phyloP scores from a whole-genome alignment of 2,113 vertebrate species.

The Potamarius usumacintae region DNA sequence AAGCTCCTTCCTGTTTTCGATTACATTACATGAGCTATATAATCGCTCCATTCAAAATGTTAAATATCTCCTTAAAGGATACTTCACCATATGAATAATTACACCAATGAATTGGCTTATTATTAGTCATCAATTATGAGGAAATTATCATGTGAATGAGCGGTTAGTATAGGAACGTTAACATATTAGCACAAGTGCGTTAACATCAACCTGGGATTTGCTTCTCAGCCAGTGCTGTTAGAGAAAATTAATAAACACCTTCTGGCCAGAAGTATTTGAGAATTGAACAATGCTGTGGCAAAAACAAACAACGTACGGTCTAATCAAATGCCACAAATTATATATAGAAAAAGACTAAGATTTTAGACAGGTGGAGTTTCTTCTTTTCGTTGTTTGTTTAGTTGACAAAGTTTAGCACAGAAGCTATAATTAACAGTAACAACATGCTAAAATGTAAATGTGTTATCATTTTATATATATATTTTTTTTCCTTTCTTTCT shows the following conservation, averaged over 20 bases:
- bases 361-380: too few species aligned
- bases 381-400: too few species aligned
- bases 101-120: neutral
- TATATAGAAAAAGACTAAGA: neutral
- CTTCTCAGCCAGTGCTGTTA: neutral
- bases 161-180: neutral
- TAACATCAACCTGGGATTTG: neutral
- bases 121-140: neutral
- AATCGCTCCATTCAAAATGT: too few species aligned
- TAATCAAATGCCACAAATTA: neutral
- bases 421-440: too few species aligned
- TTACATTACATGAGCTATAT: too few species aligned
- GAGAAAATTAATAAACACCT: neutral
- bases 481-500: too few species aligned
- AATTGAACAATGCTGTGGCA: neutral
- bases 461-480: too few species aligned
- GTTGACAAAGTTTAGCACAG: too few species aligned
- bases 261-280: neutral
- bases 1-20: neutral
- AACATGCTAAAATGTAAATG: too few species aligned
- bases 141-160: too few species aligned
- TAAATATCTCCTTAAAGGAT: neutral
- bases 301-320: neutral
- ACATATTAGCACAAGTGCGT: neutral
- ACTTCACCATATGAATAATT: neutral